Evolutionary conservation across 2,888 invertebrate genomes (phyloP).

Genomic region (Plebejus melissa): DNA sequence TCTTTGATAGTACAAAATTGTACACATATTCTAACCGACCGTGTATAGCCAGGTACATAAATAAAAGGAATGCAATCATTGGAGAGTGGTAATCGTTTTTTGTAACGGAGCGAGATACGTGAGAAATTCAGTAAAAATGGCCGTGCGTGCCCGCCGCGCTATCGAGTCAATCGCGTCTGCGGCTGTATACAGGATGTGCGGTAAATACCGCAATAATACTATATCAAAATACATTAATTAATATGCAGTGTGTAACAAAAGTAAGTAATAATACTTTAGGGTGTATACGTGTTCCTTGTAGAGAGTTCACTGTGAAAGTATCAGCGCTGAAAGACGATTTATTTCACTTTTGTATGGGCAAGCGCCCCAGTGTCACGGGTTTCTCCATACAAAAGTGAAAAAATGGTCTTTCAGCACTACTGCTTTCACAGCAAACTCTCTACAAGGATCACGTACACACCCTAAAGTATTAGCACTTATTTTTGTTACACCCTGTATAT

Average conservation of each 20-base stretch:
- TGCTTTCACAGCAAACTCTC: too few relatives aligned
- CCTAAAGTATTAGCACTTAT: too few relatives aligned
- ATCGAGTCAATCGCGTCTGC: slow-evolving; percentile 20
- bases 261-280: too few relatives aligned
- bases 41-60: background rate
- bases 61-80: slow-evolving; percentile 36
- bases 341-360: too few relatives aligned
- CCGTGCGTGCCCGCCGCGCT: slow-evolving; percentile 19
- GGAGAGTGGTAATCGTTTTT: slow-evolving; percentile 37
- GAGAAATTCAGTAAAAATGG: slow-evolving; percentile 35
- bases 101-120: slow-evolving; percentile 37
- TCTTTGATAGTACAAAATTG: background rate
- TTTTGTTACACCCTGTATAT: background rate
- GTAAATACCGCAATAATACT: background rate
- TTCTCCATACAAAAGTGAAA: too few relatives aligned
- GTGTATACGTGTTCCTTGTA: too few relatives aligned
- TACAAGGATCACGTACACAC: too few relatives aligned
- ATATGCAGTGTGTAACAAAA: background rate
- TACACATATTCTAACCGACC: background rate
- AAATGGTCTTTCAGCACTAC: too few relatives aligned
- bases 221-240: background rate
- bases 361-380: too few relatives aligned
- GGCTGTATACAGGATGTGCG: background rate
- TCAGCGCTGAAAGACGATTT: too few relatives aligned
- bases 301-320: too few relatives aligned